Base-by-base conservation (phyloP, 2,797 vertebrate genomes). In the Miichthys miiuy region DNA sequence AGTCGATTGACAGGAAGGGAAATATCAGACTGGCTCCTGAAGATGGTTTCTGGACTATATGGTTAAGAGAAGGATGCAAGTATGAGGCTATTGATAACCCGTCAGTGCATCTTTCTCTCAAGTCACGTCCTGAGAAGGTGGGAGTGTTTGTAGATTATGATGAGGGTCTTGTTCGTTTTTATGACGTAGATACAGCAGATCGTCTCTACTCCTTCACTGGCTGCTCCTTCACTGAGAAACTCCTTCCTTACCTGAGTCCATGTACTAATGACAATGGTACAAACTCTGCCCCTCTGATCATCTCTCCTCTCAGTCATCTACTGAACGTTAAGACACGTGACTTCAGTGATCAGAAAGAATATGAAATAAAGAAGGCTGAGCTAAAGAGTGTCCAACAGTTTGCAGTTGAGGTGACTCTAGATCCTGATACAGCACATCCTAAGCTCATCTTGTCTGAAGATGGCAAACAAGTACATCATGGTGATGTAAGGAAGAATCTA, bases 131-230 rank as follows among this genome's bases (percentile, higher is more conserved):
- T 47, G 5, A 72, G 23, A 79, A 30, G 20, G 51, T 83, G 14
- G 77, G 77, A 0, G 72, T 79, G 50, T 77, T 80, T 77, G 74
- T 77, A 0, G 55, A 84, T 7, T 70, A 84, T 47, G 58, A 80
- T 0, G 14, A 34, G 16, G 65, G 69, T 44, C 47, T 55, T 0
- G 66, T 42, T 2, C 70, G 77, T 8, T 34, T 34, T 34, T 34
- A 34, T 34, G 34, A 34, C 7, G 1, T 34, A 8, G 34, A 34
- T 0, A 34, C 34, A 0, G 34, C 30, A 6, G 41, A 41, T 41
- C 1, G 0, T 2, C 41, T 41, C 9, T 41, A 41, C 41, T 41
- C 41, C 41, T 41, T 41, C 11, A 41, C 8, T 41, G 41, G 0
- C 30, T 30, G 30, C 6, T 30, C 30, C 30, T 30, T 30, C 30